phyloP scores from a whole-genome alignment of 2,113 vertebrate species.

The Clupea harengus region DNA sequence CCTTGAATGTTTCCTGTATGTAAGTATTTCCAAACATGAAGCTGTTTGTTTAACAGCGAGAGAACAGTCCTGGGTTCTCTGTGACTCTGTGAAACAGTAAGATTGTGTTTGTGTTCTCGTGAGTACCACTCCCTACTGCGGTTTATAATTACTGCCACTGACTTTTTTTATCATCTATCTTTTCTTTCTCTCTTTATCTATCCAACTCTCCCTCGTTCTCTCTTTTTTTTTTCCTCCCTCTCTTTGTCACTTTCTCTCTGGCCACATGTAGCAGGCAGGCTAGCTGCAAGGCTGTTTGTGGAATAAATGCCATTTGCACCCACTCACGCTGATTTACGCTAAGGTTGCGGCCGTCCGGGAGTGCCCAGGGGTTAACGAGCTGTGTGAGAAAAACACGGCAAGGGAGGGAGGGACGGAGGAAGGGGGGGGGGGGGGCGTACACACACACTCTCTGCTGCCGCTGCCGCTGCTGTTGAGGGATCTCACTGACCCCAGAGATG shows the following conservation, averaged over 20 bases:
- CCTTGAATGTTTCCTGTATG: neutral
- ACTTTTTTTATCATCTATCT: neutral
- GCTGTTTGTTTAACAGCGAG: neutral
- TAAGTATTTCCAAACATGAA: slow-evolving; percentile 1
- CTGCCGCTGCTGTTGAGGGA: neutral
- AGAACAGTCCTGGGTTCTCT: neutral
- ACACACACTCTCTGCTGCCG: neutral
- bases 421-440: neutral
- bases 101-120: neutral
- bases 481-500: neutral
- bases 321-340: slow-evolving; percentile 34
- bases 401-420: neutral
- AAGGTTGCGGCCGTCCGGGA: slow-evolving; percentile 41
- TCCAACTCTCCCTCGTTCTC: neutral
- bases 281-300: neutral
- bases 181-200: neutral
- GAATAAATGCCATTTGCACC: slow-evolving; percentile 51
- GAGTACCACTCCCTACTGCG: neutral
- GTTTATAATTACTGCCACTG: neutral
- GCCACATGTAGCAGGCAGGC: neutral
- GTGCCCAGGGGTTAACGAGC: slow-evolving; percentile 68
- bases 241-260: neutral
- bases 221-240: neutral
- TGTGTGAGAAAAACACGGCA: slow-evolving; percentile 38
- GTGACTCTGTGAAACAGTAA: neutral